Conservation (phyloP, 2,113 vertebrate species). For the Numida meleagris region DNA sequence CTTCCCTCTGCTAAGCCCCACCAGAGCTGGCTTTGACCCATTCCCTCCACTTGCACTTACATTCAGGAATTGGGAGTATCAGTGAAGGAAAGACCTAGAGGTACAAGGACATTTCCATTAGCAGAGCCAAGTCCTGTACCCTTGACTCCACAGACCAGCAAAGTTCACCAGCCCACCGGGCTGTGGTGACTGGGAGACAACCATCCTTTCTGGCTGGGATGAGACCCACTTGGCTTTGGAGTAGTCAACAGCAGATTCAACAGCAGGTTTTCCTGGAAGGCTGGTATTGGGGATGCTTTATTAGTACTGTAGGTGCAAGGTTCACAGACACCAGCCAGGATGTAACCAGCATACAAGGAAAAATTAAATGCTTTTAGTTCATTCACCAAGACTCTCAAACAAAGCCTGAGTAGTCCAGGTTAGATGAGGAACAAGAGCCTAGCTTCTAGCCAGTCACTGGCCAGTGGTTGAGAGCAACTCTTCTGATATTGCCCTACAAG, state of each 20-base stretch:
- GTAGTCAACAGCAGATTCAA: not conserved
- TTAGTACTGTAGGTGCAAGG: not conserved
- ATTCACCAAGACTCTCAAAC: not conserved
- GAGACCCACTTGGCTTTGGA: not conserved
- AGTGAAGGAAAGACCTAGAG: fast-evolving
- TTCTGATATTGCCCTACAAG: not conserved
- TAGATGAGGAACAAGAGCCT: not conserved
- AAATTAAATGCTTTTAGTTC: not conserved
- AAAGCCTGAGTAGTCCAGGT: not conserved
- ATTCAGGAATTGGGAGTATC: fast-evolving
- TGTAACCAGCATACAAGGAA: not conserved
- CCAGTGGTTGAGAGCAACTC: not conserved
- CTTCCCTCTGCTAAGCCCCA: not conserved
- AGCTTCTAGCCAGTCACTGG: not conserved
- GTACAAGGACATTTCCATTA: not conserved
- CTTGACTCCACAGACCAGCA: not conserved
- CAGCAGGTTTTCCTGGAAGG: not conserved
- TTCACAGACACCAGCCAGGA: not conserved
- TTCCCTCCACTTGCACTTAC: not conserved
- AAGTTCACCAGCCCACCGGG: not conserved
- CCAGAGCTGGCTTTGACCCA: not conserved
- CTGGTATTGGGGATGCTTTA: not conserved
- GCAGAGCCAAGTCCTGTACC: not conserved
- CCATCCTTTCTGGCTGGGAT: not conserved
- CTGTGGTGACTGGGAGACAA: not conserved